Percentiles rank a stretch among this genome's conserved stretches.
These are phyloP conservation scores for Anadara kagoshimensis DNA, from an alignment of 1,140 invertebrate genomes.

Conservation along the genomic window DNA sequence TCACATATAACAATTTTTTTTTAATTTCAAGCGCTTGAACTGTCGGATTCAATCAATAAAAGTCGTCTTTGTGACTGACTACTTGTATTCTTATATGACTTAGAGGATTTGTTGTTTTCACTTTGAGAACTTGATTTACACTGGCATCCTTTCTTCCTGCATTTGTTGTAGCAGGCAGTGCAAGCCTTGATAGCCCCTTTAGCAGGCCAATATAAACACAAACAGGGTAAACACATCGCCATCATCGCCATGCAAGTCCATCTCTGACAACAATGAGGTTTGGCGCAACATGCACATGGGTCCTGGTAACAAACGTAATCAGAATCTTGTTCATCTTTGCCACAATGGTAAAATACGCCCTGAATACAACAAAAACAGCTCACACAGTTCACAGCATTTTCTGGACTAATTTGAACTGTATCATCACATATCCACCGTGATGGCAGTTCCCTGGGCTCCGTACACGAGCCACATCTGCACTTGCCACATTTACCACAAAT, in stretches of 20 bases:
- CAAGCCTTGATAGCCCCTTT: conserved; percentile 85
- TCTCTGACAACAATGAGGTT: conserved; percentile 81
- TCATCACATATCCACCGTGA: conserved; percentile 91
- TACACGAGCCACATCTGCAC: conserved; percentile 91
- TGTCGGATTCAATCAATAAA: conserved; percentile 42
- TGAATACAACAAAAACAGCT: conserved; percentile 96
- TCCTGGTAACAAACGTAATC: conserved; percentile 84
- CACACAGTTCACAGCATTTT: conserved; percentile 89
- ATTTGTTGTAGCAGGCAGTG: conserved; percentile 87
- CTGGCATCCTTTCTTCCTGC: conserved; percentile 82
- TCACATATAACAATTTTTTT: conserved; percentile 21
- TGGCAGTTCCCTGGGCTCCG: conserved; percentile 87
- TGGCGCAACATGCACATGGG: conserved; percentile 85
- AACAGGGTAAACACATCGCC: conserved; percentile 86
- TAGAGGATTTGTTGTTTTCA: too few relatives aligned
- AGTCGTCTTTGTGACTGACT: conserved; percentile 33
- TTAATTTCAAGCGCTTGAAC: conserved; percentile 36
- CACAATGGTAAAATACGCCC: conserved; percentile 93
- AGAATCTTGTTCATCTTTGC: conserved; percentile 81
- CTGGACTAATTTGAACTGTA: conserved; percentile 89
- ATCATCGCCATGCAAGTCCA: conserved; percentile 90
- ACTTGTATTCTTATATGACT: conserved; percentile 40
- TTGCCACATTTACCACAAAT: conserved; percentile 89
- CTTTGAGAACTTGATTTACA: conserved; percentile 45
- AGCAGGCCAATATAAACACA: conserved; percentile 94